Base-by-base conservation (phyloP, 2,888 invertebrate genomes). In the Sinelater perroti region DNA sequence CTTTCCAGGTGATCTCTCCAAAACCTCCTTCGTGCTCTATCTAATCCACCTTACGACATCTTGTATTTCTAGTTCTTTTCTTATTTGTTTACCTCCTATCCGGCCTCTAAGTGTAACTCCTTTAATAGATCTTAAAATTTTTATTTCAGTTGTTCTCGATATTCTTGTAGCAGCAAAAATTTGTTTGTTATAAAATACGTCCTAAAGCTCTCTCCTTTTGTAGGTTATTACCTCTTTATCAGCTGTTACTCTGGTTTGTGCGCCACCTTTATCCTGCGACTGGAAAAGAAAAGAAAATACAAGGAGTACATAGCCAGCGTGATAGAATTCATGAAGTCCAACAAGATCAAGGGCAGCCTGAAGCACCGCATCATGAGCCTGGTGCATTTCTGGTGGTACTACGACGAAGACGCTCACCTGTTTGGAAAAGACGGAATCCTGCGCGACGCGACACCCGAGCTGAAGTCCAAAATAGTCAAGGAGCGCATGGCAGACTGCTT, bases 301-400 rank as follows among this genome's bases (percentile, higher is more conserved):
- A 64, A 80, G 57, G 81, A 81, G 75, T 75, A 82, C 1, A 79
- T 81, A 13, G 76, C 79, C 53, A 81, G 81, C 0, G 79, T 82
- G 64, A 78, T 81, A 46, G 80, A 79, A 67, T 81, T 81, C 63
- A 79, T 82, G 78, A 75, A 75, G 49, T 80, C 80, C 61, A 81
- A 82, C 54, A 78, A 79, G 56, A 80, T 82, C 77, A 79, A 78
- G 58, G 69, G 70, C 55, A 73, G 78, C 1, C 79, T 82, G 17
- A 79, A 79, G 64, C 71, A 72, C 1, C 73, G 80, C 60, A 79
- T 82, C 50, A 79, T 79, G 78, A 74, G 78, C 2, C 80, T 81
- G 66, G 79, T 81, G 56, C 79, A 81, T 67, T 72, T 82, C 6
- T 81, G 81, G 58, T 82, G 82, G 82, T 80, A 79, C 61, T 81